Conservation (phyloP, 2,113 vertebrate species). For the Vicugna pacos region DNA sequence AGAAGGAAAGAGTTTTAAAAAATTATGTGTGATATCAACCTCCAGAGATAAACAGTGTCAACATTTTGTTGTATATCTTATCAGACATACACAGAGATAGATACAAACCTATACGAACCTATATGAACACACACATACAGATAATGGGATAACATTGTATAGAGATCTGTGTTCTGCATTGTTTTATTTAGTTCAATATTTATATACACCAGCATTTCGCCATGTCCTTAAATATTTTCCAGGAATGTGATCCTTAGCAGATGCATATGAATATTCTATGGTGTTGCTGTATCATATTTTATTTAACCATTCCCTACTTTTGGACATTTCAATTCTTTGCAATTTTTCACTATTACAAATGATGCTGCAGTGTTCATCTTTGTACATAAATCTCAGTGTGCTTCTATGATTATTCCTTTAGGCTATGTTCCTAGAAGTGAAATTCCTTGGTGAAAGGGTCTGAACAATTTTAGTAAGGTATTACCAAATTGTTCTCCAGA, state of each 20-base stretch:
- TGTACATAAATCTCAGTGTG: slow-evolving; percentile 64
- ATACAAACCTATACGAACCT: background rate
- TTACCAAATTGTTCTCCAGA: background rate
- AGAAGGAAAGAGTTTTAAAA: background rate
- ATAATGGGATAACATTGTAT: background rate
- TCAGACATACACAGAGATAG: background rate
- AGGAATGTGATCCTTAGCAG: slow-evolving; percentile 21
- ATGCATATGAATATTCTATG: slow-evolving; percentile 57
- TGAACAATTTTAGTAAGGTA: slow-evolving; percentile 56
- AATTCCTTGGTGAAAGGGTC: slow-evolving; percentile 56
- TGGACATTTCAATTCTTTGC: slow-evolving; percentile 60
- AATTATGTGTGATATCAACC: background rate
- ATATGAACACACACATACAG: background rate
- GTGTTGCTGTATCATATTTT: slow-evolving; percentile 59
- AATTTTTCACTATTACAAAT: slow-evolving; percentile 72
- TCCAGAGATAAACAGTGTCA: background rate
- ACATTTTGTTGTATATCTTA: background rate
- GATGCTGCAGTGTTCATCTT: slow-evolving; percentile 38
- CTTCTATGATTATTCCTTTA: background rate
- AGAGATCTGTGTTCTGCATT: background rate
- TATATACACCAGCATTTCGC: background rate
- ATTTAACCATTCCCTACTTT: slow-evolving; percentile 60
- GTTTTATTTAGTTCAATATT: slow-evolving; percentile 38
- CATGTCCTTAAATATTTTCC: background rate
- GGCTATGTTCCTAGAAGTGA: slow-evolving; percentile 57